These are phyloP conservation scores for Toxotes lorentzi DNA, from an alignment of 2,797 vertebrate species.

Conservation along the genomic window DNA sequence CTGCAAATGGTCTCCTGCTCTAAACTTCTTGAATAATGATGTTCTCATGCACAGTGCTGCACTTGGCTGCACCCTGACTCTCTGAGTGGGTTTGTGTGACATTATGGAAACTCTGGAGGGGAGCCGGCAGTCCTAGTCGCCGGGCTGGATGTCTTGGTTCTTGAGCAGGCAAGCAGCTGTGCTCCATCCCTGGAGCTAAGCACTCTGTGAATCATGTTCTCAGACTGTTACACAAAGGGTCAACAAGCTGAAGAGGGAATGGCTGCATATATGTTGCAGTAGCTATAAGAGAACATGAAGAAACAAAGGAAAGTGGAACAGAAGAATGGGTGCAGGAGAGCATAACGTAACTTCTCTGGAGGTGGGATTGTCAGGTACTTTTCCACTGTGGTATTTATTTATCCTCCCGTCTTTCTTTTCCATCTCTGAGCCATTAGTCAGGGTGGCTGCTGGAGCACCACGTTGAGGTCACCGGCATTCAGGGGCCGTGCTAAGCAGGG, in stretches of 20 bases:
- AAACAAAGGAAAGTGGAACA: background rate
- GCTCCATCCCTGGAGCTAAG: slow-evolving; percentile 40
- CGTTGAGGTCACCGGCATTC: slow-evolving; percentile 59
- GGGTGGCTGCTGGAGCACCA: slow-evolving; percentile 41
- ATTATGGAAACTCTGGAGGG: slow-evolving; percentile 45
- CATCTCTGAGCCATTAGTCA: slow-evolving; percentile 58
- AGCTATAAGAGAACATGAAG: slow-evolving; percentile 16
- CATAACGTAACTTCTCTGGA: slow-evolving; percentile 4
- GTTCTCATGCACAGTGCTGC: slow-evolving; percentile 9
- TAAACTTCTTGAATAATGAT: slow-evolving; percentile 14
- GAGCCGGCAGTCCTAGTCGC: slow-evolving; percentile 30
- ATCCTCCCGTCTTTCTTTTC: slow-evolving; percentile 5
- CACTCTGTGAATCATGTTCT: slow-evolving; percentile 25
- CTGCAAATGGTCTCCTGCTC: slow-evolving; percentile 10
- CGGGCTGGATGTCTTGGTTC: slow-evolving; percentile 33
- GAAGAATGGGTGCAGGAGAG: background rate
- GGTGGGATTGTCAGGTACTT: slow-evolving; percentile 17
- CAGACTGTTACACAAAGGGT: slow-evolving; percentile 30
- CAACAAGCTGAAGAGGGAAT: slow-evolving; percentile 32
- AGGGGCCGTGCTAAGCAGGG: slow-evolving; percentile 54
- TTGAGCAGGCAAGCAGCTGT: slow-evolving; percentile 50
- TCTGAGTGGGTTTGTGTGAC: slow-evolving; percentile 47
- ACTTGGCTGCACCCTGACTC: slow-evolving; percentile 33
- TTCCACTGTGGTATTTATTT: slow-evolving; percentile 20
- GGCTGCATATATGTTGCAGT: background rate